Conservation (phyloP, 2,888 invertebrate species). For the Endotricha flammealis region DNA sequence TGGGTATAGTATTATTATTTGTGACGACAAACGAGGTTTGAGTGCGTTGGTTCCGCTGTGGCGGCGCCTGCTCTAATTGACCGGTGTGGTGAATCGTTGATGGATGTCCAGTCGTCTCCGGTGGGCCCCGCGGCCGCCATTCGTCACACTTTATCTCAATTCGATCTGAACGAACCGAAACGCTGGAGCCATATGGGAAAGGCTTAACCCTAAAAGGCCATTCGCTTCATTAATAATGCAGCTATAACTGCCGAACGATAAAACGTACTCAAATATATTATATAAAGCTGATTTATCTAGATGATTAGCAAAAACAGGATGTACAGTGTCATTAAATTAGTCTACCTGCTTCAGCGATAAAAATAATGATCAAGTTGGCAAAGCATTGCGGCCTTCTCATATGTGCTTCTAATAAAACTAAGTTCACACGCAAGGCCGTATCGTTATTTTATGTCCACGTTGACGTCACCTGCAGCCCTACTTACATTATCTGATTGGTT, state of each 20-base stretch:
- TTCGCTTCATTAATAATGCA: conserved; percentile 7
- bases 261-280: conserved; percentile 1
- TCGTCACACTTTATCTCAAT: conserved; percentile 50
- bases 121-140: conserved; percentile 42
- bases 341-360: too few species aligned
- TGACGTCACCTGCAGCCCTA: conserved; percentile 32
- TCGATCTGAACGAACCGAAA: conserved; percentile 41
- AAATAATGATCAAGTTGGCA: not conserved
- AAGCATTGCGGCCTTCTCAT: not conserved
- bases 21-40: conserved; percentile 39
- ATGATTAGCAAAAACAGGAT: not conserved
- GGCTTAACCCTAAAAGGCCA: conserved; percentile 10
- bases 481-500: not conserved
- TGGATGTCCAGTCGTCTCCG: conserved; percentile 46
- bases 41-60: conserved; percentile 29
- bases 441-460: conserved; percentile 26
- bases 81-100: conserved; percentile 61
- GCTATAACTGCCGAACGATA: not conserved
- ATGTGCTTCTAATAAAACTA: conserved; percentile 12
- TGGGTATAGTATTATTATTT: conserved; percentile 38
- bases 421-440: conserved; percentile 35
- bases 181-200: conserved; percentile 21
- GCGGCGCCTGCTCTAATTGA: conserved; percentile 58
- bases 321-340: not conserved
- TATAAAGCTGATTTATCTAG: not conserved